Conservation (phyloP, 1,140 invertebrate species). For the Harlomillsia oculata region DNA sequence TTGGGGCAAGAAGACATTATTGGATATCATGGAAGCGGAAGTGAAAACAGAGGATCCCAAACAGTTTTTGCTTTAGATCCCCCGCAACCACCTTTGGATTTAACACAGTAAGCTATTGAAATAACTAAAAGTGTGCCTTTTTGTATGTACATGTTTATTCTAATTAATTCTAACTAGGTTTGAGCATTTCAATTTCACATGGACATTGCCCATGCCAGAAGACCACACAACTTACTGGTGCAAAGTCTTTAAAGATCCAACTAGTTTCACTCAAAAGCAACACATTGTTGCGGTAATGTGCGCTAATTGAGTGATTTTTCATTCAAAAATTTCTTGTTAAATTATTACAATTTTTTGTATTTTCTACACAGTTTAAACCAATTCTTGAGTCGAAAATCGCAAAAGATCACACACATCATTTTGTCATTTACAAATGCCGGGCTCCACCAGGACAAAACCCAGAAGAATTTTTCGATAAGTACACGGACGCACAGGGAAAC, state of each 20-base stretch:
- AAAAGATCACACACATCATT: conserved; percentile 13
- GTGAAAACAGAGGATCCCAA: not conserved
- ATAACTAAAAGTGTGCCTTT: too few species aligned
- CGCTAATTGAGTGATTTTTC: not conserved
- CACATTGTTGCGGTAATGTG: conserved; percentile 12
- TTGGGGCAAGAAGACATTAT: not conserved
- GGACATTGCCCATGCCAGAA: conserved; percentile 3
- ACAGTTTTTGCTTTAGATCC: not conserved
- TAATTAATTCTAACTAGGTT: not conserved
- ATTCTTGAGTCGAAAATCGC: not conserved
- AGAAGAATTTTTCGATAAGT: conserved; percentile 6
- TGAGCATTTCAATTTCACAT: not conserved
- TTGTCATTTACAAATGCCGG: conserved; percentile 9
- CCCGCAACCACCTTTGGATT: too few species aligned
- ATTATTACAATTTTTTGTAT: not conserved
- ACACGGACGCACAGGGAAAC: not conserved
- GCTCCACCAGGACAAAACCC: conserved; percentile 9
- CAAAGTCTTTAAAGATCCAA: not conserved
- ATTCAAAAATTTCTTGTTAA: not conserved
- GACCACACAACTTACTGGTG: conserved; percentile 10
- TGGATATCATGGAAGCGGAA: not conserved
- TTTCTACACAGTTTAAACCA: not conserved
- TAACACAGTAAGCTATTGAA: too few species aligned
- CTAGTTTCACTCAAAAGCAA: not conserved
- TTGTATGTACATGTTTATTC: too few species aligned